Conservation (phyloP, 2,888 invertebrate genomes). For the Synergus japonicus region DNA sequence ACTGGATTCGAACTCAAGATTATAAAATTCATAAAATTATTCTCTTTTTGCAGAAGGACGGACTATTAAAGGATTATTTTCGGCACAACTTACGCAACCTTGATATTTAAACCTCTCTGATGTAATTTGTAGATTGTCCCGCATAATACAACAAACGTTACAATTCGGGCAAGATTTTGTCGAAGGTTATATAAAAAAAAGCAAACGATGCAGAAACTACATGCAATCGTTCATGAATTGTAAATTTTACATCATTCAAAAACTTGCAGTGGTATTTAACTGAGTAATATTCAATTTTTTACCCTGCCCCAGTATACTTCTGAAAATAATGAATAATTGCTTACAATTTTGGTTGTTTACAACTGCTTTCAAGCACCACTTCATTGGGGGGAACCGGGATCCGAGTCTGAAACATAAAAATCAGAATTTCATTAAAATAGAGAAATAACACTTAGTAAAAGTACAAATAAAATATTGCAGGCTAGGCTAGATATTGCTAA, state of each 20-base stretch:
- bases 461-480: neutral
- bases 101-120: neutral
- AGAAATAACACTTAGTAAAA: too few species aligned
- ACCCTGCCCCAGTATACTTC: too few species aligned
- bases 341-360: neutral
- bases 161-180: neutral
- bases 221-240: neutral
- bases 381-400: neutral
- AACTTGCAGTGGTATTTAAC: neutral
- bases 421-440: neutral
- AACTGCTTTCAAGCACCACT: slow-evolving; percentile 1
- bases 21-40: neutral
- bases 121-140: neutral
- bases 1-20: neutral
- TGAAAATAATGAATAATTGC: neutral
- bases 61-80: neutral
- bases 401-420: neutral
- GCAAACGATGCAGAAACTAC: neutral
- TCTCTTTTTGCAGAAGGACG: neutral
- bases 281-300: neutral
- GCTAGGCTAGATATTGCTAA: neutral
- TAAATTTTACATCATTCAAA: neutral
- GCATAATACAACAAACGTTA: neutral
- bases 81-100: neutral
- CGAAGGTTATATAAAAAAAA: neutral